Percentiles rank a stretch among this genome's conserved stretches.
These are phyloP conservation scores for Sebastes diploproa DNA, from an alignment of 2,797 vertebrate species.

Conservation along the genomic window DNA sequence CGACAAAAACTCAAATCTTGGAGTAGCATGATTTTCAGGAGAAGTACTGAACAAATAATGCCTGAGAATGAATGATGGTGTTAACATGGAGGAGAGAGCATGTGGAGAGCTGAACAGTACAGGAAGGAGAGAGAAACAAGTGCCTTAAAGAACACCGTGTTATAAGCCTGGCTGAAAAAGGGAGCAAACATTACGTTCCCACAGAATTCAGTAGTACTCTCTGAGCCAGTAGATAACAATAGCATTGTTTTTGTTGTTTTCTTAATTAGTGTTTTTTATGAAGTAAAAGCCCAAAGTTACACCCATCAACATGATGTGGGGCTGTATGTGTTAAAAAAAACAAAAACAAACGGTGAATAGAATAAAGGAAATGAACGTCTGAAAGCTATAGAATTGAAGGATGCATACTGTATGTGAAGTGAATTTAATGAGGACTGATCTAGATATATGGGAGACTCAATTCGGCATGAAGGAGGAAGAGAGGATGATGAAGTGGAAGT, in stretches of 20 bases:
- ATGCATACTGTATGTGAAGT: not conserved
- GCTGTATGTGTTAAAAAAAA: not conserved
- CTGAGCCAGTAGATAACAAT: not conserved
- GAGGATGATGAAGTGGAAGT: conserved; percentile 18
- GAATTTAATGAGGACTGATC: not conserved
- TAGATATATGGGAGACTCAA: not conserved
- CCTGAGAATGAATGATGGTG: not conserved
- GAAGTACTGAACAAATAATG: not conserved
- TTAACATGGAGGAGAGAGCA: not conserved
- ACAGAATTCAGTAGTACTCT: not conserved
- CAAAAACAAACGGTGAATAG: not conserved
- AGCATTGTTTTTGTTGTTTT: not conserved
- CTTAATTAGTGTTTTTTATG: not conserved
- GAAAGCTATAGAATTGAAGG: not conserved
- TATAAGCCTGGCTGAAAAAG: not conserved
- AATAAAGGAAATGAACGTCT: not conserved
- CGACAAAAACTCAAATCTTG: not conserved
- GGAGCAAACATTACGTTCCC: not conserved
- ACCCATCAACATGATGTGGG: not conserved
- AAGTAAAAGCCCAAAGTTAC: not conserved
- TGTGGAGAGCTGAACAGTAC: not conserved
- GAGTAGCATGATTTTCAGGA: not conserved
- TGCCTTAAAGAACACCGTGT: not conserved
- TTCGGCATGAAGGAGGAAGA: not conserved
- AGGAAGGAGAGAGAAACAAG: not conserved